Base-by-base conservation (phyloP, 1,140 invertebrate genomes). In the Maniola jurtina region DNA sequence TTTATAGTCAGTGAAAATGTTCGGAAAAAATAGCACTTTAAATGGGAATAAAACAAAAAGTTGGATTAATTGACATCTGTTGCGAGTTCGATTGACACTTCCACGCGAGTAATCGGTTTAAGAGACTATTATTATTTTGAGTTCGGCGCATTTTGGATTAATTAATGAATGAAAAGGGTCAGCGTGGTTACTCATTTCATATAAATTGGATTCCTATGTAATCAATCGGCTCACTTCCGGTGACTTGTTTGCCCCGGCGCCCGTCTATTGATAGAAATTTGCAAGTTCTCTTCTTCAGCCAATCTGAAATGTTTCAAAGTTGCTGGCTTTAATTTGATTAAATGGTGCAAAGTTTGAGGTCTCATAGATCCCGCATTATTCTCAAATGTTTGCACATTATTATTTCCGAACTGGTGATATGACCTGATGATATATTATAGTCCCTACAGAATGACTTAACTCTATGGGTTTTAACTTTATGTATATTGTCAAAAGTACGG, bases 131-230 rank as follows among this genome's bases (percentile, higher is more conserved):
- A 87, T 88, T n/a, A n/a, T n/a, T n/a, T 84, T 82, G 78, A 82
- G 77, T 77, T 78, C 73, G 70, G 63, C 73, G 76, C 79, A 80
- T 81, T 85, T 82, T 74, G 81, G 81, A 84, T 89, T 88, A 88
- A 88, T 89, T 84, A 89, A 82, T 82, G 80, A 80, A 88, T 87
- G 84, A 88, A 88, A 88, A 88, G 85, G 87, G 81, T 79, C 83
- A 79, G 70, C 65, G 65, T 56, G 80, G 79, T 82, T 77, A 83
- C 77, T 84, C 82, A 82, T 83, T 80, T 80, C 70, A 67, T 77
- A 62, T 74, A 77, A 73, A 84, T 85, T 83, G 79, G 73, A 83
- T 81, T 77, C 72, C 73, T 72, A 70, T 78, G 76, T 79, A 79
- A 76, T 77, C 76, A 75, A 72, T 76, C 63, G 66, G 55, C 58